Base-by-base conservation (phyloP, 2,797 vertebrate species). In the Sparus aurata region DNA sequence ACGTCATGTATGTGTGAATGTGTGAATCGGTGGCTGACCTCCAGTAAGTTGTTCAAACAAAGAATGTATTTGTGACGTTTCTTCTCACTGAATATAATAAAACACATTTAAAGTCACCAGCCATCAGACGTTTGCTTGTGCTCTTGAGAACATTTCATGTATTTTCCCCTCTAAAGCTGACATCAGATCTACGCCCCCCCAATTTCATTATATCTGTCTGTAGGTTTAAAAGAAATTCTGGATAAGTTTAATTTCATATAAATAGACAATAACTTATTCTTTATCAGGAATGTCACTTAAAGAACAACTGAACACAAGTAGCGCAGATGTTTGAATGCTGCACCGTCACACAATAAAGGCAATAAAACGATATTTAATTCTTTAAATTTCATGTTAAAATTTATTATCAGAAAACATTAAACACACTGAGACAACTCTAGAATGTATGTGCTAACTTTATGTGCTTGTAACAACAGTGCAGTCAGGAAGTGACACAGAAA, bases 301-400 rank as follows among this genome's bases (percentile, higher is more conserved):
- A 18, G 6, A 50, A 38, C 3, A 54, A 34, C 3, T 27, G 41
- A 17, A 30, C 9, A 46, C 5, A 13, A 2, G 12, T 68, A 34
- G 46, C n/a, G 41, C 25, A 20, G 5, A 25, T 4, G 3, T 55
- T 22, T 38, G n/a, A 6, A 54, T 63, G 16, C 2, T 45, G 59
- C 23, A 57, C 47, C 22, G 38, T 25, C 8, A 53, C 27, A 41
- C 20, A 54, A 43, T 43, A 17, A 73, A 50, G 12, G 52, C 18
- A 30, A 25, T n/a, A 30, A 74, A 43, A 46, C 9, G 1, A 65
- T 7, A 13, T 23, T 45, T 47, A 46, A 10, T 22, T 66, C 6
- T 30, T 58, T n/a, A 69, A 59, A 74, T 38, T 54, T 20, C 1
- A 30, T 45, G 46, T 62, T 55, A n/a, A 63, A 18, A 12, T 67